Evolutionary conservation across 2,888 invertebrate species (phyloP).

Genomic region (Heliconius ethilla): DNA sequence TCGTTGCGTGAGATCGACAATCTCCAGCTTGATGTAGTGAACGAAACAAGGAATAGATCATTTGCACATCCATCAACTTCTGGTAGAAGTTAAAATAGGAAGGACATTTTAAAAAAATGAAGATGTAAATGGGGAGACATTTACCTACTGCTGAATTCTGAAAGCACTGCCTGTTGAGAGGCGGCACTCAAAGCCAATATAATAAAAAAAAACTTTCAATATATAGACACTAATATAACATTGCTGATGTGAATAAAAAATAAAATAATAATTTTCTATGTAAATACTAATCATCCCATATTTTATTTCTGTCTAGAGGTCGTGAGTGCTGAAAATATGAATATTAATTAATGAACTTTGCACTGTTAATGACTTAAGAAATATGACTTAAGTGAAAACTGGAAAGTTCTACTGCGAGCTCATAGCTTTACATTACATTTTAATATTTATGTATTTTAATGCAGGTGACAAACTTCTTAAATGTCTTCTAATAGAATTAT

Average conservation of each 20-base stretch:
- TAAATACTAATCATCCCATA: neutral
- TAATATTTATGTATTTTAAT: neutral
- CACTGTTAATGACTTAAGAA: constrained; percentile 21
- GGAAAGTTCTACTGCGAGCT: constrained; percentile 4
- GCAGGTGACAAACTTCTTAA: neutral
- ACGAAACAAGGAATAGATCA: neutral
- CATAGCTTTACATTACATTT: constrained; percentile 17
- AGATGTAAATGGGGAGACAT: no score
- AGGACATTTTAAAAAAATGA: no score
- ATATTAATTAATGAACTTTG: constrained; percentile 29
- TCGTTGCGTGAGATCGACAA: constrained; percentile 6
- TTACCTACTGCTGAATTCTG: neutral
- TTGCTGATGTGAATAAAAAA: neutral
- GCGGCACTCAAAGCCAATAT: neutral
- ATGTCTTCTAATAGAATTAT: neutral
- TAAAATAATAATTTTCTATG: neutral
- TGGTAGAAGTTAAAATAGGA: no score
- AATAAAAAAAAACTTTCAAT: no score
- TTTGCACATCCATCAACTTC: neutral
- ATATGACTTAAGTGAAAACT: constrained; percentile 18
- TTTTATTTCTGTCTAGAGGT: neutral
- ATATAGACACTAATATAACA: neutral
- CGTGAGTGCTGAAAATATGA: constrained; percentile 13
- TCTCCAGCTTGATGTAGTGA: neutral
- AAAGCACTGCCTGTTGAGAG: neutral